Conservation (phyloP, 2,888 invertebrate genomes). For the Hyles lineata region DNA sequence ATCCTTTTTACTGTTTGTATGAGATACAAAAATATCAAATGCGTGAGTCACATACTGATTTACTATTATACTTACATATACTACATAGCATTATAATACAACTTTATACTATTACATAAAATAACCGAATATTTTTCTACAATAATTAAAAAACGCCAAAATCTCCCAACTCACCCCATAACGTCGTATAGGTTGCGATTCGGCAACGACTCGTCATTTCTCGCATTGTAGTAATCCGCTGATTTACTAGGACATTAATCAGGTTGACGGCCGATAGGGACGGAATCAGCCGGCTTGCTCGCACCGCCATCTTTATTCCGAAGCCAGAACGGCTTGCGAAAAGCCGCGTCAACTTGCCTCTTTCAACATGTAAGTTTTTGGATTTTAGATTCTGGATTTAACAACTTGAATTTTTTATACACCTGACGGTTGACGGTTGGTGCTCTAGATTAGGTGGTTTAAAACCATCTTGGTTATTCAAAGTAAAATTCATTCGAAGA, state of each 20-base stretch:
- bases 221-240: conserved; percentile 85
- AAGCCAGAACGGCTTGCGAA: conserved; percentile 42
- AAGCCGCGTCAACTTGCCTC: not conserved
- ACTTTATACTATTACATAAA: not conserved
- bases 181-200: conserved; percentile 71
- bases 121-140: not conserved
- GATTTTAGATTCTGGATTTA: not conserved
- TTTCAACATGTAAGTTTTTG: conserved; percentile 72
- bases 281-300: conserved; percentile 75
- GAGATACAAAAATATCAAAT: too few species aligned
- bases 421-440: too few species aligned
- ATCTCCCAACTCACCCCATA: conserved; percentile 45
- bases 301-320: conserved; percentile 56
- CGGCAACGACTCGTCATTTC: conserved; percentile 84
- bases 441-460: too few species aligned
- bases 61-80: too few species aligned
- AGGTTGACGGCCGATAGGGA: conserved; percentile 84
- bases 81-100: not conserved
- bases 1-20: too few species aligned
- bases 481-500: too few species aligned
- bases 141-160: conserved; percentile 30
- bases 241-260: conserved; percentile 85
- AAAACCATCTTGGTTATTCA: too few species aligned
- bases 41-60: too few species aligned
- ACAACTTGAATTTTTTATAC: too few species aligned